Evolutionary conservation across 2,797 vertebrate species (phyloP).

Genomic region (Falco peregrinus): DNA sequence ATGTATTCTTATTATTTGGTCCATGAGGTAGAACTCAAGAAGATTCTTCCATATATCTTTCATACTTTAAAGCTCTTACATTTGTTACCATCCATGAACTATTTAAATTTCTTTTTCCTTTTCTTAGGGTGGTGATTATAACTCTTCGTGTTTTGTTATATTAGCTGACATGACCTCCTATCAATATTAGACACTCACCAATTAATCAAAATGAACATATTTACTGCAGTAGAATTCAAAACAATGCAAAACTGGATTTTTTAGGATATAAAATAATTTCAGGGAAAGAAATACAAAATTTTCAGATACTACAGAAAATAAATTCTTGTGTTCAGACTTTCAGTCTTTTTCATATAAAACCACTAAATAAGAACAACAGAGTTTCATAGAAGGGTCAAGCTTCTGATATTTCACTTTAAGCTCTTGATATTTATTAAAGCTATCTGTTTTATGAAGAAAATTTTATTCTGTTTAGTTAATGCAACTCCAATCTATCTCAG

Average conservation of each 20-base stretch:
- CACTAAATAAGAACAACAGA: not conserved
- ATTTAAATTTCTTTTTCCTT: not conserved
- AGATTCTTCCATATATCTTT: not conserved
- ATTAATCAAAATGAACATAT: not conserved
- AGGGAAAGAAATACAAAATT: not conserved
- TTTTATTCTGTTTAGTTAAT: not conserved
- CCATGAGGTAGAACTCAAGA: not conserved
- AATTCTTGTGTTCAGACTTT: not conserved
- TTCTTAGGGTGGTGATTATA: not conserved
- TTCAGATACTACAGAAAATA: not conserved
- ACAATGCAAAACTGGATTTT: not conserved
- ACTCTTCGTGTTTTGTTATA: not conserved
- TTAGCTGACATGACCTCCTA: not conserved
- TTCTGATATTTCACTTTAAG: not conserved
- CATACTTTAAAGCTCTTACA: not conserved
- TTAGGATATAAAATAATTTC: not conserved
- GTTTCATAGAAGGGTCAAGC: not conserved
- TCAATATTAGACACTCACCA: not conserved
- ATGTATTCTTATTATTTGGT: not conserved
- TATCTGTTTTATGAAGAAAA: not conserved
- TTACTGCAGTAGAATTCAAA: not conserved
- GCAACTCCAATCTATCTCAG: not conserved
- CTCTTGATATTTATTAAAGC: not conserved
- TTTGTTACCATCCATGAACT: accelerated
- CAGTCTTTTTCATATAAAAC: not conserved